Evolutionary conservation across 2,113 vertebrate genomes (phyloP), one percentile per base, ranked within the genome.

Genomic region (Furnarius figulus): DNA sequence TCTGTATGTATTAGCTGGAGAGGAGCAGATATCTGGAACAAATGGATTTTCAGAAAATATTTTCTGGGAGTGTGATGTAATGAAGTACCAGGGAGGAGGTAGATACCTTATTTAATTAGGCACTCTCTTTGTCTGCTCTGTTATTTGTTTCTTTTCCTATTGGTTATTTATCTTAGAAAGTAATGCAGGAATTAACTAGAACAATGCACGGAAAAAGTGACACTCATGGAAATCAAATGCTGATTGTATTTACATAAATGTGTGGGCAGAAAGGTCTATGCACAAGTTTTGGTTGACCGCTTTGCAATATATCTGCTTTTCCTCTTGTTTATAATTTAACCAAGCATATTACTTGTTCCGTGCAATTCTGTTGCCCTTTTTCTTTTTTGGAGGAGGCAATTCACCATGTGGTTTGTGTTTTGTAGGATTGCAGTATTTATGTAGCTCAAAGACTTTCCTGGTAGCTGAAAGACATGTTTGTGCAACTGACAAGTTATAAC

Each of bases 391-490:
- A 62, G 8, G 39, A 82, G 55, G 53, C 11, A 5, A 75, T 77
- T 88, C 79, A 67, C 55, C 65, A 49, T 75, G 67, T 88, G 85
- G n/a, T 93, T 93, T 61, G 7, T 93, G 72, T 86, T 96, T 88
- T 88, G 65, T 81, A 85, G 74, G 74, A 93, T 91, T 50, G 44
- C 0, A 0, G 28, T 87, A 91, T 55, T 95, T 77, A 58, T 82
- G 62, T 87, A 93, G 74, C 81, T 87, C 44, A 76, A 35, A 90
- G 65, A 40, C 52, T 82, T 91, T 75, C 47, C 87, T 46, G 18
- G 71, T 87, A 94, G 77, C 72, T 92, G 63, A 83, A 91, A 94
- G 77, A 63, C 42, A 75, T 78, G 39, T 93, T 88, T 95, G 47
- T 84, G 49, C 74, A 95, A 86, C 33, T 78, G 66, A 40, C 90